These are phyloP conservation scores for Poeciliopsis paucimaculata DNA, from an alignment of 2,797 vertebrate species.

Conservation along the genomic window DNA sequence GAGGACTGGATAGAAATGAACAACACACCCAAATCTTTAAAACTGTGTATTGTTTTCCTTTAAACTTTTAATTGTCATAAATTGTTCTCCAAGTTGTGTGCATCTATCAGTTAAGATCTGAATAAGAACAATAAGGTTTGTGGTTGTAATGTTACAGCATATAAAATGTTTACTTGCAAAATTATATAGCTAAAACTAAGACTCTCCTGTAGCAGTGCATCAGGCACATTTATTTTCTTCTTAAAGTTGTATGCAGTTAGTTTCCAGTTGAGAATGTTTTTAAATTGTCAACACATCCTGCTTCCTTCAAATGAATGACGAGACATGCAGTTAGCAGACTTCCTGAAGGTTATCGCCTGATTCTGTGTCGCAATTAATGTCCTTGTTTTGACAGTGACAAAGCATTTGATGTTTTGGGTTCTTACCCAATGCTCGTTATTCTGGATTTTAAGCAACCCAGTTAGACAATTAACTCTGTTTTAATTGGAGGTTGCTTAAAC, in stretches of 20 bases:
- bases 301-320: slow-evolving; percentile 39
- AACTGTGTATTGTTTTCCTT: not conserved
- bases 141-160: not conserved
- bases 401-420: slow-evolving; percentile 55
- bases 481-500: slow-evolving; percentile 46
- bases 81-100: not conserved
- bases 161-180: not conserved
- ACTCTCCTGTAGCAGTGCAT: not conserved
- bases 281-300: slow-evolving; percentile 45
- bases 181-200: not conserved
- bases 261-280: slow-evolving; percentile 30
- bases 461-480: slow-evolving; percentile 40
- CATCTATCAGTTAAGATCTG: not conserved
- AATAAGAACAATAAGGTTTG: not conserved
- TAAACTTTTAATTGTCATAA: not conserved
- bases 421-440: slow-evolving; percentile 44
- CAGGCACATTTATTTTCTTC: not conserved
- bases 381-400: slow-evolving; percentile 32
- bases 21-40: not conserved
- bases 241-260: slow-evolving; percentile 17
- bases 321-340: slow-evolving; percentile 21
- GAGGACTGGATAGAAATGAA: not conserved
- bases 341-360: slow-evolving; percentile 36
- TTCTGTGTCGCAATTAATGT: slow-evolving; percentile 44
- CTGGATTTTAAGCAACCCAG: slow-evolving; percentile 46